A percentile compares a stretch with the other conserved stretches of the same genome.
Evolutionary conservation across 2,113 vertebrate genomes (phyloP).

Genomic region (Malurus alboscapulatus): DNA sequence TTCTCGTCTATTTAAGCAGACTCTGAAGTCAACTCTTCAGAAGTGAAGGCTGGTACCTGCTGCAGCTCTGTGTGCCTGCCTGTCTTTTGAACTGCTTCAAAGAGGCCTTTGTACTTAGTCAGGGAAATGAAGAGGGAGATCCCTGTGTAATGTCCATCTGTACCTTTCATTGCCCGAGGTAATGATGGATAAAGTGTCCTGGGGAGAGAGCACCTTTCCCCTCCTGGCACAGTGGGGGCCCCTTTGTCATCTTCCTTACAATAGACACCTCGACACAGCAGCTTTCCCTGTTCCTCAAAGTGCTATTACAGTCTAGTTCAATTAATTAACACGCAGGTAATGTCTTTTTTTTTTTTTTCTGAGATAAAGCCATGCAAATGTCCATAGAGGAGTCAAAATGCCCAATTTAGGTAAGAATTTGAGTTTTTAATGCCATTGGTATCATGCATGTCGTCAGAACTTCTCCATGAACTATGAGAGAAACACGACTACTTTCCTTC

Average conservation of each 20-base stretch:
- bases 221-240: neutral
- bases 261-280: neutral
- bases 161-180: neutral
- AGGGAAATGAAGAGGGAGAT: slow-evolving; percentile 19
- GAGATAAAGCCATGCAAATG: neutral
- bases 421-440: fast-evolving
- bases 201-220: neutral
- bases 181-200: neutral
- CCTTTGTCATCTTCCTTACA: neutral
- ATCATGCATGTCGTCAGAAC: fast-evolving
- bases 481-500: neutral
- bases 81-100: slow-evolving; percentile 20
- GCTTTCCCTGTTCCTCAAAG: neutral
- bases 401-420: neutral
- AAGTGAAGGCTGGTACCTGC: neutral
- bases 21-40: neutral
- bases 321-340: neutral
- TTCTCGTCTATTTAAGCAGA: neutral
- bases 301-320: neutral
- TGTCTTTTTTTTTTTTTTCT: neutral
- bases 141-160: neutral
- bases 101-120: neutral
- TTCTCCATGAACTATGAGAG: neutral
- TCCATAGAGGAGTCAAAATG: neutral
- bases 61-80: neutral